phyloP scores from a whole-genome alignment of 2,888 invertebrate genomes.

The Poecilus cupreus region DNA sequence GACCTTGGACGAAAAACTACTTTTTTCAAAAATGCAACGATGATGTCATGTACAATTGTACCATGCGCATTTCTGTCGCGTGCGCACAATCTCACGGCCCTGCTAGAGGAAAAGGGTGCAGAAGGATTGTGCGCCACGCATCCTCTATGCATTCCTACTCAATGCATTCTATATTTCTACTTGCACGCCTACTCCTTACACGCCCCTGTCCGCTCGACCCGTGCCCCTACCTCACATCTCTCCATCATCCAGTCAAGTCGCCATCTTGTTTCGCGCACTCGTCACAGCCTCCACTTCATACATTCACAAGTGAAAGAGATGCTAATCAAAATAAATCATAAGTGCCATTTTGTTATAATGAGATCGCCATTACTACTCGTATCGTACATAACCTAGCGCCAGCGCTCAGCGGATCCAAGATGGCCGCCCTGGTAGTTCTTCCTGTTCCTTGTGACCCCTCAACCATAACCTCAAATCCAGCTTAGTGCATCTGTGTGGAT shows the following conservation, averaged over 20 bases:
- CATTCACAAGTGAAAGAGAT: too few species aligned
- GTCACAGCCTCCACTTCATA: conserved; percentile 21
- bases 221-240: conserved; percentile 47
- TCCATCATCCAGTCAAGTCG: conserved; percentile 44
- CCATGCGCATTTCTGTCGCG: conserved; percentile 66
- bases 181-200: conserved; percentile 60
- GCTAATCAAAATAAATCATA: conserved; percentile 51
- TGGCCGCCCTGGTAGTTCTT: conserved; percentile 24
- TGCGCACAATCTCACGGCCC: conserved; percentile 5
- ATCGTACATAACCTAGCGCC: conserved; percentile 23
- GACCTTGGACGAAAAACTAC: conserved; percentile 72
- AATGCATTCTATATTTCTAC: conserved; percentile 71
- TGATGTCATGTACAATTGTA: conserved; percentile 64
- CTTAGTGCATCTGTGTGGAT: conserved; percentile 54
- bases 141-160: conserved; percentile 70
- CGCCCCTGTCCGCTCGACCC: conserved; percentile 57
- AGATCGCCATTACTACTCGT: conserved; percentile 41
- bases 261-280: conserved; percentile 33
- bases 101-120: background rate
- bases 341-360: conserved; percentile 53
- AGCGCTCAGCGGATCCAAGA: conserved; percentile 38
- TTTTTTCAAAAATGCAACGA: conserved; percentile 69
- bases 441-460: background rate
- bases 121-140: conserved; percentile 33
- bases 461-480: conserved; percentile 9